Evolutionary conservation across 2,888 invertebrate species (phyloP), one percentile per base, ranked within the genome.

Genomic region (Drosophila mimetica): DNA sequence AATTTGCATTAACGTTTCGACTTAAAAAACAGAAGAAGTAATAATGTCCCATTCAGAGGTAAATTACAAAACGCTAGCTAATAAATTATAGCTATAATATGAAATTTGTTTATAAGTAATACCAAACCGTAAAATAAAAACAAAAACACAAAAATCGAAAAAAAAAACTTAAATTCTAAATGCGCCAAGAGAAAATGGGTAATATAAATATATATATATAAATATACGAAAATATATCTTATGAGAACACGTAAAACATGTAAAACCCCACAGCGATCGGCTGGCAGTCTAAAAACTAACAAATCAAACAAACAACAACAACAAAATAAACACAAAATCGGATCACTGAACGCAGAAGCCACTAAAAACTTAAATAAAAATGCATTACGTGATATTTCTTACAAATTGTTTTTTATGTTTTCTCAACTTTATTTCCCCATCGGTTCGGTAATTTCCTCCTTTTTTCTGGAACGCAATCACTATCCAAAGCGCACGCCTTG

Each of bases 301-400:
- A 36, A 61, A 39, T 51, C 39, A 60, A 36, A 57, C 36, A 39
- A 34, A 34, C 7, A 25, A 25, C 25, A 59, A 36, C 44, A 28
- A 59, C 25, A 54, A 22, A 34, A 13, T 30, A 11, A 28, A 58
- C 20, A 66, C 20, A 22, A 72, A 47, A 57, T 70, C 59, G 70
- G 41, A 63, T 48, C 32, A 63, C 39, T 39, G 20, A 70, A 39
- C 41, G 69, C 67, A 69, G 46, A 59, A 55, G 63, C 73, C 66
- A 74, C 71, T 52, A 50, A 67, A 83, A 73, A 63, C 51, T 74
- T 72, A 73, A 88, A 85, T 76, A 79, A 79, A 79, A 77, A 77
- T 86, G 78, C 80, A 83, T 88, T 88, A 86, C 83, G 87, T 88
- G 88, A 83, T 83, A 83, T 76, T 88, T 88, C 87, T 78, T 86